Conservation (phyloP, 2,113 vertebrate genomes). For the Nesogale talazaci region DNA sequence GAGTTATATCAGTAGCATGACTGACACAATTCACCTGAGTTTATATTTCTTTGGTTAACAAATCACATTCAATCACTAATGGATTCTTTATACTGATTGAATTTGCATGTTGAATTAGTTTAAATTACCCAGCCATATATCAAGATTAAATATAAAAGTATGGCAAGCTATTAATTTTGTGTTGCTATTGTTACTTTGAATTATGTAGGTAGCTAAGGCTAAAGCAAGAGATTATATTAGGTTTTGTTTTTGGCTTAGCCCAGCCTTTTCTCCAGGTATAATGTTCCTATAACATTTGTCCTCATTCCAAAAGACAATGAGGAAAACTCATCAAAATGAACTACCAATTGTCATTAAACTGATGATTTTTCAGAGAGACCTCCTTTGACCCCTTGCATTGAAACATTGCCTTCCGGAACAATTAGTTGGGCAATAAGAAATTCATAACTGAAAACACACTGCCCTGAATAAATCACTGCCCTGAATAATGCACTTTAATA, state of each 20-base stretch:
- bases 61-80: constrained; percentile 52
- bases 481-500: constrained; percentile 71
- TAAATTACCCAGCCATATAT: constrained; percentile 60
- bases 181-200: constrained; percentile 64
- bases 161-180: constrained; percentile 56
- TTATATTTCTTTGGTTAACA: constrained; percentile 62
- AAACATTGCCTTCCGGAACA: constrained; percentile 71
- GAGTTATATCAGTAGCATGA: constrained; percentile 18
- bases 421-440: constrained; percentile 73
- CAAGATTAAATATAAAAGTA: constrained; percentile 69
- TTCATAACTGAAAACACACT: constrained; percentile 64
- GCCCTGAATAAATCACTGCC: constrained; percentile 66
- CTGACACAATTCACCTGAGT: constrained; percentile 1
- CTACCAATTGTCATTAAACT: constrained; percentile 68
- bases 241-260: constrained; percentile 53
- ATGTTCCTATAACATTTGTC: constrained; percentile 32
- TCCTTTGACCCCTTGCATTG: constrained; percentile 58
- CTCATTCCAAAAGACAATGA: constrained; percentile 64
- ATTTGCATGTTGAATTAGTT: constrained; percentile 60
- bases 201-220: constrained; percentile 29
- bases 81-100: constrained; percentile 60
- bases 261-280: constrained; percentile 58
- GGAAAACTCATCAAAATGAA: constrained; percentile 74
- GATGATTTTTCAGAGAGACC: constrained; percentile 53
- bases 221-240: constrained; percentile 54